Base-by-base conservation (phyloP, 2,888 invertebrate genomes). In the Kryphioiulus occultus region DNA sequence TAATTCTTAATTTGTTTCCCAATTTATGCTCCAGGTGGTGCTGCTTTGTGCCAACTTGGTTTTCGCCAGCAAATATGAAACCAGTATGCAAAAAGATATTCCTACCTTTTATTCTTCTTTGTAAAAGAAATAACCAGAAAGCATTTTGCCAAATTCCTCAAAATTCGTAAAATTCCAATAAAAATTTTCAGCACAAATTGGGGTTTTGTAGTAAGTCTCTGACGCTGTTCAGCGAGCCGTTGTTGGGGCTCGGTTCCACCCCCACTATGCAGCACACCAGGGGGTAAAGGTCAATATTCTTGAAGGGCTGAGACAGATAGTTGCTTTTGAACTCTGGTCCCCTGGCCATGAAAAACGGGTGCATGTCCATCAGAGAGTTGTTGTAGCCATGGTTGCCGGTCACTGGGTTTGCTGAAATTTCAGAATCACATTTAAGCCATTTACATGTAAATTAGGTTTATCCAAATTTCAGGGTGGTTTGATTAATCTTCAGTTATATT, bases 271-370 rank as follows among this genome's bases (percentile, higher is more conserved):
- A 91, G 90, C 94, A 94, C 90, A 95, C 94, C 30, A 95, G 91
- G 47, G 94, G 93, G 90, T 94, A 95, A 84, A 95, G 91, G 91
- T 95, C 95, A n/a, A 95, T 93, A 85, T 93, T 94, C 88, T 94
- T 92, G 89, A 95, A 95, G 0, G 95, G 94, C 7, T 93, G 89
- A n/a, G 90, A 89, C 17, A 91, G 90, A 78, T 90, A 89, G 68
- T 91, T 91, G 84, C 90, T 90, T 89, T 93, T 93, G 89, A 96
- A 94, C 89, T 92, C 92, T 0, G 95, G 95, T 4, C 96, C 95
- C 89, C 93, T 92, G 0, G 95, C 95, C 90, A 95, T 93, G 91
- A 96, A 95, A 90, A 95, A 94, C 5, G 95, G 94, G 90, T 94
- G 94, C 95, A 96, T 95, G 85, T 92, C 92, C 84, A 91, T 89